These are phyloP conservation scores for Caprella mutica DNA, from an alignment of 2,888 invertebrate species.

Conservation along the genomic window DNA sequence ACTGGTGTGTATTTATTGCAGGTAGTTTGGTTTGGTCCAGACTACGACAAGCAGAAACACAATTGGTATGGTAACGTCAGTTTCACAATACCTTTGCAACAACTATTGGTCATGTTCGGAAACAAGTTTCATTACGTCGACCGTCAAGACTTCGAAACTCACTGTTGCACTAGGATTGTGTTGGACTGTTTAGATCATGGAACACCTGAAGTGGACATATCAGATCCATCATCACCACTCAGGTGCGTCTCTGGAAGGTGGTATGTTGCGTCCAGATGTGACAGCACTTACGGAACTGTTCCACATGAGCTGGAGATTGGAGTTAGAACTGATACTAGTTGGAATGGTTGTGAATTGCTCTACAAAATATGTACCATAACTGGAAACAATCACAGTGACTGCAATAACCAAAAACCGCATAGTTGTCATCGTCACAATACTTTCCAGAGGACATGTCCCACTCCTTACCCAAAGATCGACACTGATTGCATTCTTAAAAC, in stretches of 20 bases:
- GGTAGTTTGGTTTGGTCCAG: neutral
- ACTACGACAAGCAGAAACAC: neutral
- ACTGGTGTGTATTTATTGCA: neutral
- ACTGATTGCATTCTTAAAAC: neutral
- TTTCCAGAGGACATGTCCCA: neutral
- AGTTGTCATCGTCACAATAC: neutral
- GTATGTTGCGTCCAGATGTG: neutral
- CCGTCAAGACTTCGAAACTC: neutral
- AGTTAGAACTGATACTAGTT: neutral
- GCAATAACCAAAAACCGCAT: neutral
- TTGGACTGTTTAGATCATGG: neutral
- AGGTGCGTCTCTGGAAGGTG: neutral
- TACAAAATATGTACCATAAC: neutral
- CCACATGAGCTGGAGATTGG: conserved; percentile 4
- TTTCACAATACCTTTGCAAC: conserved; percentile 4
- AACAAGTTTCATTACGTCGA: neutral
- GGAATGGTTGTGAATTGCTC: neutral
- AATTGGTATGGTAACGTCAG: conserved; percentile 9
- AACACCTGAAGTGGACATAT: neutral
- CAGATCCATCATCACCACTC: neutral
- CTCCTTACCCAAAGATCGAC: neutral
- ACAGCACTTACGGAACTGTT: neutral
- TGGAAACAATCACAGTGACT: neutral
- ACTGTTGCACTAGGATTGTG: neutral
- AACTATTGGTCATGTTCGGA: neutral